A percentile compares a stretch with the other conserved stretches of the same genome.
Conservation (phyloP, 2,888 invertebrate genomes). For the Deilephila porcellus region DNA sequence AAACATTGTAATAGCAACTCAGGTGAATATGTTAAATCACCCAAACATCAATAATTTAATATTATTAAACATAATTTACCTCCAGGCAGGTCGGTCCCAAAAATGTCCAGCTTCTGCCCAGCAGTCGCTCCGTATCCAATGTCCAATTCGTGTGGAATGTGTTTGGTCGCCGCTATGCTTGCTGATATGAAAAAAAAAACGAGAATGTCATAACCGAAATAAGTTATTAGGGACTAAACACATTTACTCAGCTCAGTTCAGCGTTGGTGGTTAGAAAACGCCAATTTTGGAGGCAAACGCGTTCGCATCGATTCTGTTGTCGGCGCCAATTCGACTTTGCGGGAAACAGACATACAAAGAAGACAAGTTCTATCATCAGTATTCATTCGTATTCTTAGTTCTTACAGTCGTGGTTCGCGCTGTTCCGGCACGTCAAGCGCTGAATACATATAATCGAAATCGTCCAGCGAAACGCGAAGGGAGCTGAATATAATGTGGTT, state of each 20-base stretch:
- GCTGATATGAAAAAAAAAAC: conserved; percentile 65
- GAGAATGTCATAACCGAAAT: background rate
- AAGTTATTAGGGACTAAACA: too few species aligned
- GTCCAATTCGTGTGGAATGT: conserved; percentile 80
- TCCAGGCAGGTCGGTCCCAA: conserved; percentile 85
- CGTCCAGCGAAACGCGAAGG: background rate
- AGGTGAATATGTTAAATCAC: background rate
- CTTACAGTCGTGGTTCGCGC: too few species aligned
- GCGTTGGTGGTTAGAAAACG: too few species aligned
- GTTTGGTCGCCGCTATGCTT: conserved; percentile 78
- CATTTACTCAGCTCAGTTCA: too few species aligned
- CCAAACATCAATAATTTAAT: background rate
- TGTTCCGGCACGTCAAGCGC: too few species aligned
- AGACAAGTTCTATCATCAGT: background rate
- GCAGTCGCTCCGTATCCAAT: conserved; percentile 87
- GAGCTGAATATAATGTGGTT: too few species aligned
- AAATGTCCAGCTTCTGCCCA: conserved; percentile 87
- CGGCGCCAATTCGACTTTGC: too few species aligned
- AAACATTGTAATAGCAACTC: too few species aligned
- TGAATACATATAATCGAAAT: too few species aligned
- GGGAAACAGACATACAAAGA: background rate
- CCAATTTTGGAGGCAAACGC: too few species aligned
- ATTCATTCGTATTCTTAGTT: too few species aligned
- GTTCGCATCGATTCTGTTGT: too few species aligned
- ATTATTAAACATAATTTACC: conserved; percentile 68